A percentile compares a stretch with the other conserved stretches of the same genome.
phyloP scores from a whole-genome alignment of 1,140 invertebrate genomes.

The Bacillus rossius region DNA sequence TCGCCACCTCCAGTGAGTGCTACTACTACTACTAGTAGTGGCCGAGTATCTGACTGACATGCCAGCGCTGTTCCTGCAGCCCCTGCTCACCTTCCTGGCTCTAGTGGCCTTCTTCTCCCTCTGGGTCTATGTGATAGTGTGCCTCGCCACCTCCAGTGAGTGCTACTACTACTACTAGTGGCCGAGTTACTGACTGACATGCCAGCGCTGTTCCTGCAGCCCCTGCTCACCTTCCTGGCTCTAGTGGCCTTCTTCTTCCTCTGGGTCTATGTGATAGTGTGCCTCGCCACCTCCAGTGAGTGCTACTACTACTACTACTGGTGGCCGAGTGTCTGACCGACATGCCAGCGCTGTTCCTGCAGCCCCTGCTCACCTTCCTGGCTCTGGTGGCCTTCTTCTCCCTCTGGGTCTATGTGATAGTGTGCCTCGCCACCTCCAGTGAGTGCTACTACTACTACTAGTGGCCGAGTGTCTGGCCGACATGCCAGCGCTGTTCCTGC shows the following conservation, averaged over 20 bases:
- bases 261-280: constrained; percentile 76
- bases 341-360: constrained; percentile 79
- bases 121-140: constrained; percentile 76
- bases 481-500: constrained; percentile 79
- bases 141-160: constrained; percentile 65
- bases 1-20: constrained; percentile 66
- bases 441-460: too few species aligned
- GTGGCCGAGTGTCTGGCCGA: too few species aligned
- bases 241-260: constrained; percentile 74
- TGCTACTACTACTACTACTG: too few species aligned
- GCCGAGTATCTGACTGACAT: too few species aligned
- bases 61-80: constrained; percentile 82
- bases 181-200: too few species aligned
- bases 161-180: too few species aligned
- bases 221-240: constrained; percentile 76
- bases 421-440: constrained; percentile 64
- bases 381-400: constrained; percentile 71
- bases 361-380: constrained; percentile 81
- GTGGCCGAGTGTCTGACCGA: too few species aligned
- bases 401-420: constrained; percentile 79
- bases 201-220: constrained; percentile 82
- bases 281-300: constrained; percentile 65
- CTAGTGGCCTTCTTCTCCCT: constrained; percentile 74
- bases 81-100: constrained; percentile 76
- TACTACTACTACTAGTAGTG: too few species aligned